Percentiles rank a stretch among this genome's conserved stretches.
Evolutionary conservation across 1,140 invertebrate species (phyloP).

Genomic region (Dolichoris vasculosae): DNA sequence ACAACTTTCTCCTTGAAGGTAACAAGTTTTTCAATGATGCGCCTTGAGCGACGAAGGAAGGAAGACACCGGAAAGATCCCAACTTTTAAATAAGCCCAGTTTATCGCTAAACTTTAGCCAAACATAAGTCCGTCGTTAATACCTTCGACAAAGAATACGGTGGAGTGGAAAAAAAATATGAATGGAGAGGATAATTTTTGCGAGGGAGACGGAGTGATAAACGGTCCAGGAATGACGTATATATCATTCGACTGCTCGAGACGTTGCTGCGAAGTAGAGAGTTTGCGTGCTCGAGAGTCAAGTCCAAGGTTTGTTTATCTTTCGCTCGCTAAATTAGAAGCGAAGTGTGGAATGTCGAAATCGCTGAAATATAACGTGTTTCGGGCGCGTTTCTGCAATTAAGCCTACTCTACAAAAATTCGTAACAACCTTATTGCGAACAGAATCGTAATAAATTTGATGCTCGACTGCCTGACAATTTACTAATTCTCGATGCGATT

Average conservation of each 20-base stretch:
- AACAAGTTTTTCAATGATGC: not conserved
- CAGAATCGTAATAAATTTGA: not conserved
- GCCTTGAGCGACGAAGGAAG: too few relatives aligned
- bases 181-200: not conserved
- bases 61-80: too few relatives aligned
- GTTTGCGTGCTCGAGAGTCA: constrained; percentile 2
- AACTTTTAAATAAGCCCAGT: not conserved
- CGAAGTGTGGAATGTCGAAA: constrained; percentile 28
- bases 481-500: not conserved
- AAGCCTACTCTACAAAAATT: not conserved
- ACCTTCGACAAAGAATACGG: not conserved
- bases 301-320: constrained; percentile 55
- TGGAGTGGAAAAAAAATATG: not conserved
- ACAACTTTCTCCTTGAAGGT: not conserved
- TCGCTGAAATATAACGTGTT: not conserved
- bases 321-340: constrained; percentile 47
- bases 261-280: not conserved
- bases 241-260: not conserved
- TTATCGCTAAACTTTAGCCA: not conserved
- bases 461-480: not conserved
- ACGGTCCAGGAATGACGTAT: not conserved
- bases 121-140: not conserved
- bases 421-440: not conserved
- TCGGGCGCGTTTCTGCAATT: not conserved
- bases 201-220: not conserved